Conservation (phyloP, 2,113 vertebrate species). For the Ceyx margarethae region DNA sequence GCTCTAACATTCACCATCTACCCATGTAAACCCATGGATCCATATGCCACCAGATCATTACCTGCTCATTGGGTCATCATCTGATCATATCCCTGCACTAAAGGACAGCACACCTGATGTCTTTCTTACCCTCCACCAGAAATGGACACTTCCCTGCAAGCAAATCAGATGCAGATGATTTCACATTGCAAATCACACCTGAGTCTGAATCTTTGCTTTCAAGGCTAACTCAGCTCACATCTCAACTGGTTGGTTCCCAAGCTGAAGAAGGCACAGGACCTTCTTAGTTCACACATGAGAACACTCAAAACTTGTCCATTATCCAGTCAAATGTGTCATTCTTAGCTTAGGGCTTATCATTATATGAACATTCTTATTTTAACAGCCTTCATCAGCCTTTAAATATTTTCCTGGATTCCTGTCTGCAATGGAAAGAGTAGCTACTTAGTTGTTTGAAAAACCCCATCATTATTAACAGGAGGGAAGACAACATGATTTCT, state of each 20-base stretch:
- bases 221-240: not conserved
- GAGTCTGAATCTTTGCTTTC: not conserved
- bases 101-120: not conserved
- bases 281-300: not conserved
- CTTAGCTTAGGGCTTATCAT: not conserved
- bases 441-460: not conserved
- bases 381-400: not conserved
- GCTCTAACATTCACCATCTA: not conserved
- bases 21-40: not conserved
- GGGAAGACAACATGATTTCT: not conserved
- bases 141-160: not conserved
- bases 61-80: not conserved
- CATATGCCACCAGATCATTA: not conserved
- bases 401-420: not conserved
- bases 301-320: not conserved
- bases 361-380: not conserved
- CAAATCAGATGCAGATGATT: not conserved
- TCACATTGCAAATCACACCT: not conserved
- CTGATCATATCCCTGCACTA: not conserved
- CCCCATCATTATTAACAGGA: not conserved
- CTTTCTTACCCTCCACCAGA: not conserved
- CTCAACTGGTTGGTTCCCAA: not conserved
- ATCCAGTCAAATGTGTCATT: not conserved
- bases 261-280: not conserved
- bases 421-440: not conserved